A percentile compares a stretch with the other conserved stretches of the same genome.
Conservation (phyloP, 1,140 invertebrate genomes). For the Luehdorfia chinensis region DNA sequence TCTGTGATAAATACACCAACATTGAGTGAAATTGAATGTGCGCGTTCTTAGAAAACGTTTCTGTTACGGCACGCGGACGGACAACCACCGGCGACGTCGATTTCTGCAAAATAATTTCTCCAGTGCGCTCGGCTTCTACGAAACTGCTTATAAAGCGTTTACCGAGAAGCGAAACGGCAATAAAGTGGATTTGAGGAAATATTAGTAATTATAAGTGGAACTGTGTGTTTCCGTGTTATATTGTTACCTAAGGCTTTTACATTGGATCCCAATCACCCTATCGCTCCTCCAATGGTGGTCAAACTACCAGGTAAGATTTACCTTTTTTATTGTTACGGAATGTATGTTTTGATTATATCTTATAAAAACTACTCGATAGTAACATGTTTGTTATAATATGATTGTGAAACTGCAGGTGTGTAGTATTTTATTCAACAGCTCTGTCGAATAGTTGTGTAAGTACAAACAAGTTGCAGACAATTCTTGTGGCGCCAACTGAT, state of each 20-base stretch:
- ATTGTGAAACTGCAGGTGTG: background rate
- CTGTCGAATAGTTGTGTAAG: slow-evolving; percentile 4
- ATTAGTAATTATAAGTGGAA: slow-evolving; percentile 68
- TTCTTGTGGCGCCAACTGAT: slow-evolving; percentile 14
- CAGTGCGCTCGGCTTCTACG: slow-evolving; percentile 65
- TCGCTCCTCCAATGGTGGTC: slow-evolving; percentile 71
- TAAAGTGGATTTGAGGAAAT: slow-evolving; percentile 74
- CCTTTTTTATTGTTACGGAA: slow-evolving; percentile 5
- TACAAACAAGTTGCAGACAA: slow-evolving; percentile 10
- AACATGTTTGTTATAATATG: too few relatives aligned
- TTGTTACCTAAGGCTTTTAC: slow-evolving; percentile 59
- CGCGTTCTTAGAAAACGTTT: slow-evolving; percentile 63
- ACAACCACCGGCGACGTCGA: slow-evolving; percentile 47
- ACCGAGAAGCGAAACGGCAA: slow-evolving; percentile 64
- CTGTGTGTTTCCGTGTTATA: slow-evolving; percentile 68
- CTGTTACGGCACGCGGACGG: slow-evolving; percentile 53
- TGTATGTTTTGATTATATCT: too few relatives aligned
- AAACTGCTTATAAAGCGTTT: slow-evolving; percentile 73
- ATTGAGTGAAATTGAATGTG: slow-evolving; percentile 72
- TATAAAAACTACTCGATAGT: too few relatives aligned
- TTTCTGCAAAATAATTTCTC: slow-evolving; percentile 76
- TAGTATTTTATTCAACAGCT: slow-evolving; percentile 1
- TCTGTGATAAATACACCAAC: slow-evolving; percentile 63
- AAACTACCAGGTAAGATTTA: slow-evolving; percentile 70
- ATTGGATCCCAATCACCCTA: slow-evolving; percentile 70